Conservation (phyloP, 2,113 vertebrate species). For the Sylvia atricapilla region DNA sequence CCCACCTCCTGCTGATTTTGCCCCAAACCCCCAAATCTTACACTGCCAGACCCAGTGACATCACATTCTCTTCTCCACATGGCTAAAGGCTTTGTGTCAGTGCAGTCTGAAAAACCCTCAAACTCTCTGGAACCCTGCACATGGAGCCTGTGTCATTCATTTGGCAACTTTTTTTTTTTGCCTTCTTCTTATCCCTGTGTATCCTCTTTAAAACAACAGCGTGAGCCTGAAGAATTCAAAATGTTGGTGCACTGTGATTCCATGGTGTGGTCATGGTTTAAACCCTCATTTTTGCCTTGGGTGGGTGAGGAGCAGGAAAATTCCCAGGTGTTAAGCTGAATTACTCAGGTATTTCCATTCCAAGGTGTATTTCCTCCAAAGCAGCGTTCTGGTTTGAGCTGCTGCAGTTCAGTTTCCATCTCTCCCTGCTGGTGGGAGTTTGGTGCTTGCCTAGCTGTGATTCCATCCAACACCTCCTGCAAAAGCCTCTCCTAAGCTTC, state of each 20-base stretch:
- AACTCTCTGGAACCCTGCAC: accelerated
- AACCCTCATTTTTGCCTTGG: background rate
- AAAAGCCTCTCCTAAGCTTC: background rate
- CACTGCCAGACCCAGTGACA: background rate
- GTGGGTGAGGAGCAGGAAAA: background rate
- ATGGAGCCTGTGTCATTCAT: background rate
- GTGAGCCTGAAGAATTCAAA: background rate
- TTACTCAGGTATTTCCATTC: background rate
- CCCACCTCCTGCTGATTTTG: background rate
- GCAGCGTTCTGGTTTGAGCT: background rate
- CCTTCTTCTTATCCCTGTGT: background rate
- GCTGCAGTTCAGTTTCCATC: background rate
- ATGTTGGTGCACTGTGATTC: accelerated
- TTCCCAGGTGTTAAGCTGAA: background rate
- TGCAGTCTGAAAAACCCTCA: background rate
- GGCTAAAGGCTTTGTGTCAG: background rate
- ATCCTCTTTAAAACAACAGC: background rate
- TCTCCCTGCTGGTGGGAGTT: background rate
- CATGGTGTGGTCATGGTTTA: background rate
- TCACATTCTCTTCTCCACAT: accelerated
- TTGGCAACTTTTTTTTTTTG: background rate
- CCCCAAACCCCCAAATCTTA: accelerated
- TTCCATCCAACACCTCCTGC: background rate
- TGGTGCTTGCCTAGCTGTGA: accelerated
- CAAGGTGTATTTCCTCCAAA: background rate